These are phyloP conservation scores for Isoperla grammatica DNA, from an alignment of 2,888 invertebrate genomes.

Conservation along the genomic window DNA sequence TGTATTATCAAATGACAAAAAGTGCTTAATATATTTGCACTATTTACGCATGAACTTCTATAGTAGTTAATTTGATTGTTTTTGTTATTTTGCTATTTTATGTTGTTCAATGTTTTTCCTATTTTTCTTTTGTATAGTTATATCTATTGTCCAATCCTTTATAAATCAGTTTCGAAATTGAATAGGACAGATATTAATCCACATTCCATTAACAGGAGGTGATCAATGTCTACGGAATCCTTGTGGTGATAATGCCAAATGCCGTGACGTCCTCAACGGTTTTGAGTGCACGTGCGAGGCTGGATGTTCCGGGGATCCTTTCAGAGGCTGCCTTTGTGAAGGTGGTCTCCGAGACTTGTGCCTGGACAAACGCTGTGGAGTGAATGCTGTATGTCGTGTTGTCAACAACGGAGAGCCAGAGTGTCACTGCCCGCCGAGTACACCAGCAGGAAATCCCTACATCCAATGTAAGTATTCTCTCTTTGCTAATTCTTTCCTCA, in stretches of 20 bases:
- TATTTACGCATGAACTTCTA: too few relatives aligned
- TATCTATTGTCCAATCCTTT: too few relatives aligned
- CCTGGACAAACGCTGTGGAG: constrained; percentile 70
- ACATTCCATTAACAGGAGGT: constrained; percentile 44
- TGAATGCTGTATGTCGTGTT: constrained; percentile 74
- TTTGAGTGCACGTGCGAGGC: constrained; percentile 76
- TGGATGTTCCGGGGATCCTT: constrained; percentile 76
- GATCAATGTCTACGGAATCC: constrained; percentile 75
- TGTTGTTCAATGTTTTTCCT: too few relatives aligned
- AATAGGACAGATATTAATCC: too few relatives aligned
- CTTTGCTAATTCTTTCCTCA: too few relatives aligned
- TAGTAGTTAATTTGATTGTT: too few relatives aligned
- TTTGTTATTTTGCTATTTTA: too few relatives aligned
- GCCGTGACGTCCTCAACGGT: constrained; percentile 68
- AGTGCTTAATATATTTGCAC: too few relatives aligned
- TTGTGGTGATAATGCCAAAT: constrained; percentile 78
- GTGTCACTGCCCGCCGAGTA: constrained; percentile 78
- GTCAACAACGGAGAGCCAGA: constrained; percentile 59
- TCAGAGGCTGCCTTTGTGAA: constrained; percentile 73
- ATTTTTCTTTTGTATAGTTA: too few relatives aligned
- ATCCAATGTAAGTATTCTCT: constrained; percentile 66
- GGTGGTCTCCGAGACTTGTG: constrained; percentile 64
- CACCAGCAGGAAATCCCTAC: constrained; percentile 78
- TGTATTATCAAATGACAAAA: too few relatives aligned
- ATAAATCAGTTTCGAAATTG: too few relatives aligned